These are phyloP conservation scores for Cactoblastis cactorum DNA, from an alignment of 2,888 invertebrate genomes.

Conservation along the genomic window DNA sequence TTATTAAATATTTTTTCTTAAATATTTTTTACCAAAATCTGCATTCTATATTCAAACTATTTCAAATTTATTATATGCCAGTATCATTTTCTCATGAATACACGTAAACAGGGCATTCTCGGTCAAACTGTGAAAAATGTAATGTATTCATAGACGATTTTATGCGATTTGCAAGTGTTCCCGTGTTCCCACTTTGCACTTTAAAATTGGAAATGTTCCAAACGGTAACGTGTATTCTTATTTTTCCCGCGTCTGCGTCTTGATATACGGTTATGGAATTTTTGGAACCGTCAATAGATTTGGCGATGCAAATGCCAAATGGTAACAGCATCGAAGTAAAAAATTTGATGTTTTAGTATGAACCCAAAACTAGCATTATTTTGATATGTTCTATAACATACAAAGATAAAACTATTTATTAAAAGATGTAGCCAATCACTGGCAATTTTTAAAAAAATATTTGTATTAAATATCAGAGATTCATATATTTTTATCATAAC, in stretches of 20 bases:
- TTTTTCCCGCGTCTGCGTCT: constrained; percentile 4
- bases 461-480: no score
- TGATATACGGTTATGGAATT: constrained; percentile 9
- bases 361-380: no score
- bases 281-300: constrained; percentile 10
- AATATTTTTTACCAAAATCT: no score
- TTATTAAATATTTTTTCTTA: no score
- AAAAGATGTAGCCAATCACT: no score
- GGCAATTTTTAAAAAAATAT: no score
- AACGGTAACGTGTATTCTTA: constrained; percentile 15
- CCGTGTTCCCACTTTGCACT: constrained; percentile 19
- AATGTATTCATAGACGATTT: constrained; percentile 15
- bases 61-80: background rate
- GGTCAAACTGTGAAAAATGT: constrained; percentile 15
- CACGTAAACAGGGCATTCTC: constrained; percentile 12
- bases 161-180: constrained; percentile 19
- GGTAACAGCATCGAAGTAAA: background rate
- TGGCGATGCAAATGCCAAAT: background rate
- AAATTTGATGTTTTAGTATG: no score
- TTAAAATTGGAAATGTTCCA: constrained; percentile 24
- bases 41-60: background rate
- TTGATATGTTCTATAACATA: no score
- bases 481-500: no score
- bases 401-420: no score
- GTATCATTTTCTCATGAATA: background rate